Evolutionary conservation across 2,797 vertebrate species (phyloP), one percentile per base, ranked within the genome.

Genomic region (Phalanger gymnotis): DNA sequence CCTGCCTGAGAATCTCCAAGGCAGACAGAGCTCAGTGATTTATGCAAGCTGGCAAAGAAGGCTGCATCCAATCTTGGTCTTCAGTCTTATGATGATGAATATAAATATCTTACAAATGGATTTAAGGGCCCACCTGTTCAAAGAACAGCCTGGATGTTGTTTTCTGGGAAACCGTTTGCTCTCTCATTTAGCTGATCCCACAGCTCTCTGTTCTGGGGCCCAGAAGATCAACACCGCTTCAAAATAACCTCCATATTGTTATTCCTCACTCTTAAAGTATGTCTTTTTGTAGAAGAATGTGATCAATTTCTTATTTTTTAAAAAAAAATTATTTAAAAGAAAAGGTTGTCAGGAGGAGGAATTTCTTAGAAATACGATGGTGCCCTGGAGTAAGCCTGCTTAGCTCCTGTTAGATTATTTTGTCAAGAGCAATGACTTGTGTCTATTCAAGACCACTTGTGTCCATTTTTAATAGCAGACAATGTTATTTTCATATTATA

Each of bases 401-500:
- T 19, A 28, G 22, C 0, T 16, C 12, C 61, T 91, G 56, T 0
- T 10, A 53, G 0, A 2, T 40, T 52, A 66, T 61, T 90, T 30
- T 31, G 2, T 61, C 56, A 53, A 34, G 53, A 90, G 31, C 53
- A 14, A 51, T 53, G 52, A 53, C 89, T 52, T 90, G 89, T 51
- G 4, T 11, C 2, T 47, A 6, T 47, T 94, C 28, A 4, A 90
- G 11, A 53, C 93, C 73, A 6, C 57, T 58, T 0, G 0, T 1
- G 0, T 47, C 56, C 61, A 95, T 97, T 96, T 94, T 93, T 94
- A 96, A 92, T 53, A 57, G 96, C 91, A 96, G 54, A 58, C 30
- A 53, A 90, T 31, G 89, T 90, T 97, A 98, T 97, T 97, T 98
- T 97, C 96, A 34, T 98, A 97, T 90, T 53, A 91, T 30, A 94